Percentiles rank a stretch among this genome's conserved stretches.
Evolutionary conservation across 2,113 vertebrate genomes (phyloP).

Genomic region (Clarias magur): DNA sequence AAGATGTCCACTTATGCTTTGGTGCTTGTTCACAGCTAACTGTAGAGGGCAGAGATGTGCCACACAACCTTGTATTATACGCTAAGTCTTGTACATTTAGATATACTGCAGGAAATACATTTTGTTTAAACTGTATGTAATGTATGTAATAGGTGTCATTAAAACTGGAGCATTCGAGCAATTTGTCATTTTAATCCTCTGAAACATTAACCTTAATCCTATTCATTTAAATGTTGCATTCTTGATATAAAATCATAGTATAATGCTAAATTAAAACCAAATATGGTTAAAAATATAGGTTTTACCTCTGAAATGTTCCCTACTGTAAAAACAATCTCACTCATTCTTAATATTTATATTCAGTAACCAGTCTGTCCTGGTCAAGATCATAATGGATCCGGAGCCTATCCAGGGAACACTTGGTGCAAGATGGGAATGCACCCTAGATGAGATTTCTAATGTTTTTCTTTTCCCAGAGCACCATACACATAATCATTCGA

Average conservation of each 20-base stretch:
- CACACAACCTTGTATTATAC: background rate
- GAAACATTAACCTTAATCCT: background rate
- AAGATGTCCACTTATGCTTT: background rate
- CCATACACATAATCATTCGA: background rate
- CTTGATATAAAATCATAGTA: background rate
- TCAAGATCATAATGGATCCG: background rate
- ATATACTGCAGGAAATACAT: background rate
- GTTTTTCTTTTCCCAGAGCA: background rate
- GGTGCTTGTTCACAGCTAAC: background rate
- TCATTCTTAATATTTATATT: background rate
- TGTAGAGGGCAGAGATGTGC: conserved; percentile 36
- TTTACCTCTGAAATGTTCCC: background rate
- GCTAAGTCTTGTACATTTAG: background rate
- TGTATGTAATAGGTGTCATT: background rate
- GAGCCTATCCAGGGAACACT: background rate
- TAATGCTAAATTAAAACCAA: background rate
- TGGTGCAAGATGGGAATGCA: background rate
- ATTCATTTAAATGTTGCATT: background rate
- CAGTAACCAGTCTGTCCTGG: background rate
- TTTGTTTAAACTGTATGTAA: background rate
- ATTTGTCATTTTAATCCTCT: background rate
- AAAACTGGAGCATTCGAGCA: background rate
- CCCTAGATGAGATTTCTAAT: background rate
- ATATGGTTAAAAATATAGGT: background rate
- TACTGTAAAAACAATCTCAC: background rate